Percentiles rank a stretch among this genome's conserved stretches.
Evolutionary conservation across 1,140 invertebrate species (phyloP).

Genomic region (Lordiphosa stackelbergi): DNA sequence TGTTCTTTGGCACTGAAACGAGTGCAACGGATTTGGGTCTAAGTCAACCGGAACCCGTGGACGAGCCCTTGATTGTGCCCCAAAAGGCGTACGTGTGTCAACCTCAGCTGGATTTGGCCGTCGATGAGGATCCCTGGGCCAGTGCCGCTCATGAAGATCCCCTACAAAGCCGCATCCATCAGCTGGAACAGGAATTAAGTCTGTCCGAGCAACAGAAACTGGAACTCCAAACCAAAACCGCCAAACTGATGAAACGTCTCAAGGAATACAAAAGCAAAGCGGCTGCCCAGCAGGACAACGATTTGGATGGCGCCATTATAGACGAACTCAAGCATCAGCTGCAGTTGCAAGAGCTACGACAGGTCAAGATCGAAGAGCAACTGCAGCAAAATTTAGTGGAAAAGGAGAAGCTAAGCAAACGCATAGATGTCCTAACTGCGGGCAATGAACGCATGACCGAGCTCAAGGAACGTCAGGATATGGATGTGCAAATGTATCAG

Average conservation of each 20-base stretch:
- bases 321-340: slow-evolving; percentile 86
- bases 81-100: slow-evolving; percentile 79
- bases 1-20: slow-evolving; percentile 59
- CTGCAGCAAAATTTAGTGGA: slow-evolving; percentile 81
- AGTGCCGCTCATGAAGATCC: slow-evolving; percentile 5
- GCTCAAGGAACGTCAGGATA: slow-evolving; percentile 88
- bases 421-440: slow-evolving; percentile 84
- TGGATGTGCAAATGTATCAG: slow-evolving; percentile 83
- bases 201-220: slow-evolving; percentile 80
- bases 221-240: slow-evolving; percentile 81
- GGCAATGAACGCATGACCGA: slow-evolving; percentile 88
- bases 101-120: slow-evolving; percentile 78
- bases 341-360: slow-evolving; percentile 81
- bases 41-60: slow-evolving; percentile 48
- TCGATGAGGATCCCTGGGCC: slow-evolving; percentile 77
- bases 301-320: slow-evolving; percentile 85
- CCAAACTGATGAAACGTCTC: slow-evolving; percentile 85
- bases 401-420: slow-evolving; percentile 83
- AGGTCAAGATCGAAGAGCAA: slow-evolving; percentile 80
- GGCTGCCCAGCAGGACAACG: slow-evolving; percentile 67
- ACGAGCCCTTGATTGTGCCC: slow-evolving; percentile 78
- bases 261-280: slow-evolving; percentile 84
- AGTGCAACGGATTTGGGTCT: too few relatives aligned
- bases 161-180: slow-evolving; percentile 59
- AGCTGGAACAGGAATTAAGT: slow-evolving; percentile 78